Evolutionary conservation across 2,797 vertebrate species (phyloP).

Genomic region (Sebastiscus albofasciatus): DNA sequence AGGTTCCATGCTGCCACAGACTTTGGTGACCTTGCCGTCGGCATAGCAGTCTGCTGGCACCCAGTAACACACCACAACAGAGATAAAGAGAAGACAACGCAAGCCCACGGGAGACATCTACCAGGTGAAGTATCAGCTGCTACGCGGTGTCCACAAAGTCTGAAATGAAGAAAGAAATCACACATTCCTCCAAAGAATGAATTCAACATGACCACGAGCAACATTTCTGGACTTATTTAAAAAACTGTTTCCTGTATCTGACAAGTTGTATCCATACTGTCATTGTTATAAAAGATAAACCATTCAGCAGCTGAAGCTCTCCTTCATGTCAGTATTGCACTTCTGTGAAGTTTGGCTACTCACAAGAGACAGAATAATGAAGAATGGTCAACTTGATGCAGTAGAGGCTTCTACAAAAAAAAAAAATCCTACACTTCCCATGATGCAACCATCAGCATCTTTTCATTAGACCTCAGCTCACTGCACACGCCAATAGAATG

Average conservation of each 20-base stretch:
- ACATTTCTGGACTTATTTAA: background rate
- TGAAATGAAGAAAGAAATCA: background rate
- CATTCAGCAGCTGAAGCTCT: background rate
- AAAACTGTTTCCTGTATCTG: background rate
- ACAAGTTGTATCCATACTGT: background rate
- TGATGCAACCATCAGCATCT: too few relatives aligned
- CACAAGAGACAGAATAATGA: background rate
- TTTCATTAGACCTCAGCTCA: too few relatives aligned
- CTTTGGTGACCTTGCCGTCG: conserved; percentile 43
- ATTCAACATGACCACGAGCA: background rate
- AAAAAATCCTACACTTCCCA: too few relatives aligned
- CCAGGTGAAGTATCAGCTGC: background rate
- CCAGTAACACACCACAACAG: conserved; percentile 5
- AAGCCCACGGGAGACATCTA: conserved; percentile 25
- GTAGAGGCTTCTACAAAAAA: too few relatives aligned
- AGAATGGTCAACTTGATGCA: too few relatives aligned
- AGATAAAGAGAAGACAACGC: conserved; percentile 21
- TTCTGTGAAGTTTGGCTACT: background rate
- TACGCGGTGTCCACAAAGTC: background rate
- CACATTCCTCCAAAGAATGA: background rate
- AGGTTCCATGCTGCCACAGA: conserved; percentile 51
- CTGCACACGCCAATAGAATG: too few relatives aligned
- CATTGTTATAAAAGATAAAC: background rate
- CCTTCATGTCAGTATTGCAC: background rate
- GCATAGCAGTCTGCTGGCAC: conserved; percentile 19